These are phyloP conservation scores for Pheosia tremula DNA, from an alignment of 2,888 invertebrate species.

Conservation along the genomic window DNA sequence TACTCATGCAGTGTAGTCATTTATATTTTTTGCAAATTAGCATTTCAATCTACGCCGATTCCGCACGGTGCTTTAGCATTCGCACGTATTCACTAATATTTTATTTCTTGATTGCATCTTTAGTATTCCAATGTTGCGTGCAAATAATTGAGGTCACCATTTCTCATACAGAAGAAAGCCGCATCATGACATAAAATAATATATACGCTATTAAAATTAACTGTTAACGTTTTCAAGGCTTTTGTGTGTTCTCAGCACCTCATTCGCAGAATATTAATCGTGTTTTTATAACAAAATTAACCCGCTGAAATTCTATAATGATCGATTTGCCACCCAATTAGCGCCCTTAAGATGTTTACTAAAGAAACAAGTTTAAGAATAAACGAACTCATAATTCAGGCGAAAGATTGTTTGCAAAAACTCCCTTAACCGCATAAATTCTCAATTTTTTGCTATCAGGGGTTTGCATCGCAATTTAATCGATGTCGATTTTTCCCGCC, in stretches of 20 bases:
- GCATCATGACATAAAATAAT: constrained; percentile 39
- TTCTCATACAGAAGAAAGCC: constrained; percentile 47
- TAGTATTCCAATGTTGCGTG: constrained; percentile 58
- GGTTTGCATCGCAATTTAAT: constrained; percentile 60
- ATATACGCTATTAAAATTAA: constrained; percentile 37
- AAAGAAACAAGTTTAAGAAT: constrained; percentile 22
- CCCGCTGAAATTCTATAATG: constrained; percentile 18
- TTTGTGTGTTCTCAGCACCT: constrained; percentile 9
- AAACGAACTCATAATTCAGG: constrained; percentile 24
- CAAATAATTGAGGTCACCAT: constrained; percentile 57
- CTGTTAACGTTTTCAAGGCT: constrained; percentile 14
- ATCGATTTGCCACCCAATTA: constrained; percentile 31
- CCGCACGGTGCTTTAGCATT: constrained; percentile 28
- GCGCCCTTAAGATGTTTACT: constrained; percentile 29
- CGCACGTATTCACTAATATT: constrained; percentile 38
- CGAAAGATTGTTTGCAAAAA: constrained; percentile 37
- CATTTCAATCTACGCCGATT: constrained; percentile 24
- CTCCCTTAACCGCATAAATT: constrained; percentile 44
- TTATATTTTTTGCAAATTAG: constrained; percentile 12
- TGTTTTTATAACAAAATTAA: constrained; percentile 14
- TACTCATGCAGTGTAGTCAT: constrained; percentile 1
- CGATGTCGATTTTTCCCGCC: constrained; percentile 62
- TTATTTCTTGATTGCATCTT: constrained; percentile 55
- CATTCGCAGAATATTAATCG: constrained; percentile 7
- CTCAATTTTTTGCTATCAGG: constrained; percentile 36